phyloP scores from a whole-genome alignment of 2,888 invertebrate species.

The Mamestra brassicae region DNA sequence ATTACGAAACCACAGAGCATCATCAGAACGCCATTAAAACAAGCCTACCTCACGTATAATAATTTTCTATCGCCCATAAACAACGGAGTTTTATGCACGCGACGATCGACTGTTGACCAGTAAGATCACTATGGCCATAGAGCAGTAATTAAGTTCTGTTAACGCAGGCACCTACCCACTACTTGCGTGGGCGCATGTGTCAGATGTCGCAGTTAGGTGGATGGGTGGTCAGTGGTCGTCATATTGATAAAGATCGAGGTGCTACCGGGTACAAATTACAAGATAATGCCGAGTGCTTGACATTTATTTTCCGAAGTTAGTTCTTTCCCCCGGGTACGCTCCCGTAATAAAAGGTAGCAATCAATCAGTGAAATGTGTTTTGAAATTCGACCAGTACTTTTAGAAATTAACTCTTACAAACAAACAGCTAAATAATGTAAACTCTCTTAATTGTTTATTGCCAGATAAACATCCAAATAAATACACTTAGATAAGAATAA shows the following conservation, averaged over 20 bases:
- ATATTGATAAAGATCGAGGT: slow-evolving; percentile 29
- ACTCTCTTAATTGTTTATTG: too few relatives aligned
- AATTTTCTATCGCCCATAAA: slow-evolving; percentile 42
- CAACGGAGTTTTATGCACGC: slow-evolving; percentile 46
- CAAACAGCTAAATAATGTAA: too few relatives aligned
- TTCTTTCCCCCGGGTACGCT: too few relatives aligned
- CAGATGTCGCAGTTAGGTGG: slow-evolving; percentile 3
- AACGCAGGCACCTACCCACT: slow-evolving; percentile 27
- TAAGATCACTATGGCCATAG: slow-evolving; percentile 13
- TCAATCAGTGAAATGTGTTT: too few relatives aligned
- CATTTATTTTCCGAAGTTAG: too few relatives aligned
- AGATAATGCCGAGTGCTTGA: background rate
- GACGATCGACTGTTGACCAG: slow-evolving; percentile 30
- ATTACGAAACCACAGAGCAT: slow-evolving; percentile 43
- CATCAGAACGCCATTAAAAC: slow-evolving; percentile 36
- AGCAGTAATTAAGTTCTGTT: slow-evolving; percentile 54
- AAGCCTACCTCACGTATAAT: slow-evolving; percentile 24
- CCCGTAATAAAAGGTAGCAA: too few relatives aligned
- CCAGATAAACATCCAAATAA: too few relatives aligned
- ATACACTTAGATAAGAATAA: too few relatives aligned
- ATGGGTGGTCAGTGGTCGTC: slow-evolving; percentile 41
- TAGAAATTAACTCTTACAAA: too few relatives aligned
- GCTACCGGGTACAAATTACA: slow-evolving; percentile 25
- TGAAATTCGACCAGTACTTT: too few relatives aligned
- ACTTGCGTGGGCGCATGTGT: slow-evolving; percentile 46